Conservation (phyloP, 2,113 vertebrate genomes). For the Chionodraco myersi region DNA sequence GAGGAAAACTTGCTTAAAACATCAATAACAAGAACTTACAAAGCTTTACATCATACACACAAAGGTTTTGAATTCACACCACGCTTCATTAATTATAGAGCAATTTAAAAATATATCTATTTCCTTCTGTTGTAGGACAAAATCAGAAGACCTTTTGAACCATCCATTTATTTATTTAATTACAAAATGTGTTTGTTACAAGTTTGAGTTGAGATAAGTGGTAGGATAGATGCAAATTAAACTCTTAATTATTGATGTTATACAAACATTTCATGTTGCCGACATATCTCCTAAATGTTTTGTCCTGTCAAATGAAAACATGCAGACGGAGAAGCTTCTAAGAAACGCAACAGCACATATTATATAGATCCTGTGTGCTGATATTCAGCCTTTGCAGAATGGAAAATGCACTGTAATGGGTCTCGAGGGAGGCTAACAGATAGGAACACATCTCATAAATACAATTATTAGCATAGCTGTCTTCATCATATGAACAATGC, state of each 20-base stretch:
- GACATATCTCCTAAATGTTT: background rate
- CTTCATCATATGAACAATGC: slow-evolving; percentile 18
- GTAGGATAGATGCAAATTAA: too few relatives aligned
- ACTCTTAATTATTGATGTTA: background rate
- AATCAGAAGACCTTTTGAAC: background rate
- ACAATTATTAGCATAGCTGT: slow-evolving; percentile 26
- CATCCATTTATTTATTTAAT: background rate
- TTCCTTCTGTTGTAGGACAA: background rate
- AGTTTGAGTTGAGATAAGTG: too few relatives aligned
- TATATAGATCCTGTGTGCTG: too few relatives aligned
- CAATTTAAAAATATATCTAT: background rate
- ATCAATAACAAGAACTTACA: slow-evolving; percentile 16
- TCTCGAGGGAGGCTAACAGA: background rate
- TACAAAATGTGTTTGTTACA: too few relatives aligned
- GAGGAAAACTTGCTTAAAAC: slow-evolving; percentile 7
- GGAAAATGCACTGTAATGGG: background rate
- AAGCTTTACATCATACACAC: slow-evolving; percentile 23
- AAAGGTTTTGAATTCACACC: background rate
- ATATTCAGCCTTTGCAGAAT: too few relatives aligned
- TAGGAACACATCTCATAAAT: slow-evolving; percentile 3
- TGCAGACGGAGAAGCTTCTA: too few relatives aligned
- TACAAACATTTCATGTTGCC: background rate
- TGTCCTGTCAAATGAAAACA: background rate
- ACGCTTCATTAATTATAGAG: background rate
- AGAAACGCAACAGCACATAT: too few relatives aligned